Evolutionary conservation across 1,140 invertebrate species (phyloP), one percentile per base, ranked within the genome.

Genomic region (Popillia japonica): DNA sequence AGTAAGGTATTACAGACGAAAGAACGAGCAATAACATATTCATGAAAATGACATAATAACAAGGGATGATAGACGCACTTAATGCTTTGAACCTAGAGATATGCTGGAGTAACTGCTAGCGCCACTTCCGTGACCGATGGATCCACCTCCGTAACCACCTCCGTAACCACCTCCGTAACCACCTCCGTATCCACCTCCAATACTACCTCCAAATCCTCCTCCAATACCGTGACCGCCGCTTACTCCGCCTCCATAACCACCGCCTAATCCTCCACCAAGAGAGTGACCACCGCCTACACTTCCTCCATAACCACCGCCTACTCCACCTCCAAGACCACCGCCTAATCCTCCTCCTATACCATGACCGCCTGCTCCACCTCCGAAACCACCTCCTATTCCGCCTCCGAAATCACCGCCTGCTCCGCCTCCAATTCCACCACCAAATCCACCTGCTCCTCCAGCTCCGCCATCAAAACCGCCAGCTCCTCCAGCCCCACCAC

Each of bases 401-500:
- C 81, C 75, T 22, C 75, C 74, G 9, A 73, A 76, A 68, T 82
- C 81, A 22, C 40, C 44, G 34, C 76, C 78, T 40, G 75, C 1
- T 40, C 78, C 76, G 42, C 79, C 81, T 61, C 79, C 79, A 20
- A 74, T 4, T 68, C 76, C 77, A 75, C 76, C 42, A 7, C 48
- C 72, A 17, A 55, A 3, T 74, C 79, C 79, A 22, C 76, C 76
- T 27, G 76, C 79, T 11, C 76, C 78, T 6, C 80, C 80, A 8
- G 23, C 17, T 22, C 72, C 76, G 23, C 77, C 80, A 9, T 78
- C 80, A 8, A 64, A 55, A 34, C 73, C 79, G 40, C 77, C 79
- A 10, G 78, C 79, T 42, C 76, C 78, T 73, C 81, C 81, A 11
- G 87, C 77, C 23, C 76, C 77, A 61, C 76, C 78, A 42, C 81